Conservation (phyloP, 2,113 vertebrate genomes). For the Rhabdomys dilectus region DNA sequence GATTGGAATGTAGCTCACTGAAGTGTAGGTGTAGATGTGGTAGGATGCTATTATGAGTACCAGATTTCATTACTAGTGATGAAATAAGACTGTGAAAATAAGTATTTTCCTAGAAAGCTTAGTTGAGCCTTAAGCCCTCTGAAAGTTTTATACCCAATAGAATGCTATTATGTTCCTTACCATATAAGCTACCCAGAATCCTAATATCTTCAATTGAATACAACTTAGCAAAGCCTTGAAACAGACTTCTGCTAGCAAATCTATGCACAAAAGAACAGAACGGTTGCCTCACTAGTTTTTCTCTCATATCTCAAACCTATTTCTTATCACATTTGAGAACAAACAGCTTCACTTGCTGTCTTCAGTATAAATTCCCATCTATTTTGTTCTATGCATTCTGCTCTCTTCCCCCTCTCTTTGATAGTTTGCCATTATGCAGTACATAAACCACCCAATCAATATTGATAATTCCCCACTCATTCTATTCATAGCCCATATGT, state of each 20-base stretch:
- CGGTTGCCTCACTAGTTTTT: not conserved
- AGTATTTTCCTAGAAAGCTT: not conserved
- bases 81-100: not conserved
- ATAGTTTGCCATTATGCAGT: not conserved
- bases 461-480: not conserved
- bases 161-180: not conserved
- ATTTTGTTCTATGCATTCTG: too few relatives aligned
- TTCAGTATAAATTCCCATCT: not conserved
- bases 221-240: accelerated
- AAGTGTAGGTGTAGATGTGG: not conserved
- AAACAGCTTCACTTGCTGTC: too few relatives aligned
- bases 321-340: not conserved
- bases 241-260: not conserved
- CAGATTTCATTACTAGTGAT: not conserved
- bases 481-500: too few relatives aligned
- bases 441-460: too few relatives aligned
- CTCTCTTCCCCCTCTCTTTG: accelerated
- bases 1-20: not conserved
- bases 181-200: not conserved
- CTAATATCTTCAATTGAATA: not conserved
- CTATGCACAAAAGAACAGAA: not conserved
- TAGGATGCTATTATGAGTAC: not conserved
- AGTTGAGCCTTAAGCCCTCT: not conserved
- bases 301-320: too few relatives aligned
- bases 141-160: not conserved